These are phyloP conservation scores for Poecilia wingei DNA, from an alignment of 2,797 vertebrate genomes.

Conservation along the genomic window DNA sequence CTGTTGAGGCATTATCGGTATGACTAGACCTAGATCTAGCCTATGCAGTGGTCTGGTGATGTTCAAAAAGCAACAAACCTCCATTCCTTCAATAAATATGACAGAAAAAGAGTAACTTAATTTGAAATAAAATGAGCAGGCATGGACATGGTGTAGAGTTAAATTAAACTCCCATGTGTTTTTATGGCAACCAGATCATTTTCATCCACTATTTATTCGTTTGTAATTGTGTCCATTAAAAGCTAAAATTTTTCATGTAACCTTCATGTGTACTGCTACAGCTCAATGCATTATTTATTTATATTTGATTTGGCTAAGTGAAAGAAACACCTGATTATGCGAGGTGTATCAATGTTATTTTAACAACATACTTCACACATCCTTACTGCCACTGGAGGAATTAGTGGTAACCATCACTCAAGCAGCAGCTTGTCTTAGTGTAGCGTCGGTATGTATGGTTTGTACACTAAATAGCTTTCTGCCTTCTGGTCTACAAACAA, in stretches of 20 bases:
- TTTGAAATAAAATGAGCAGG: neutral
- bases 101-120: neutral
- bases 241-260: neutral
- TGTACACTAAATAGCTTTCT: constrained; percentile 2
- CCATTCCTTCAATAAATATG: neutral
- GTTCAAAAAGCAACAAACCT: neutral
- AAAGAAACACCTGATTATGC: neutral
- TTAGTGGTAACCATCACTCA: neutral
- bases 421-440: constrained; percentile 5
- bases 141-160: neutral
- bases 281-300: neutral
- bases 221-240: neutral
- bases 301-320: neutral
- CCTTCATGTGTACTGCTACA: neutral
- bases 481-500: constrained; percentile 9
- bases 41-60: neutral
- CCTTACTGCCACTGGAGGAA: constrained; percentile 4
- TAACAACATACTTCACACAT: neutral
- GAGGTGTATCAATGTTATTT: neutral
- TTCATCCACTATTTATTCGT: neutral
- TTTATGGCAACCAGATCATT: neutral
- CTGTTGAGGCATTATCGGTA: neutral
- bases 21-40: neutral
- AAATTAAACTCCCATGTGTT: neutral
- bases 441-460: constrained; percentile 3